phyloP scores from a whole-genome alignment of 2,888 invertebrate genomes.

The Philhelius pedissequus region DNA sequence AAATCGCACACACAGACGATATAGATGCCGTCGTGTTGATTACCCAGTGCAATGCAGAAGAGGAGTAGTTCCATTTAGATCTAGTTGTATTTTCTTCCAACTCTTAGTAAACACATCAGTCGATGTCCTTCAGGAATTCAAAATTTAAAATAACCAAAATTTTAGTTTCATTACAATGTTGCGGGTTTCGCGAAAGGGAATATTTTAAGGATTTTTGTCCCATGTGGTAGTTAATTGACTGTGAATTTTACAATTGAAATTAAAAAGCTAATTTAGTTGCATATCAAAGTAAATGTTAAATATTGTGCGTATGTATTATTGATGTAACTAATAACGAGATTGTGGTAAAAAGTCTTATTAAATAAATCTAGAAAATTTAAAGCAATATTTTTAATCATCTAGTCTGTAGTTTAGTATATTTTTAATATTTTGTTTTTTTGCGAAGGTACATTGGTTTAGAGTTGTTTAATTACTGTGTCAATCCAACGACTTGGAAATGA shows the following conservation, averaged over 20 bases:
- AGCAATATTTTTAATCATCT: background rate
- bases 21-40: slow-evolving; percentile 56
- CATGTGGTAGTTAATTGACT: background rate
- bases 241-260: background rate
- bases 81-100: slow-evolving; percentile 62
- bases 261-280: background rate
- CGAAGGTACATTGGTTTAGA: too few relatives aligned
- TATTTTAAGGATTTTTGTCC: slow-evolving; percentile 1
- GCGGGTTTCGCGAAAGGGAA: slow-evolving; percentile 36
- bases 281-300: slow-evolving; percentile 42
- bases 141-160: slow-evolving; percentile 8
- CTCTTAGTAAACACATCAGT: slow-evolving; percentile 54
- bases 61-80: slow-evolving; percentile 64
- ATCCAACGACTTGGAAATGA: too few relatives aligned
- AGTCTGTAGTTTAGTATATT: too few relatives aligned
- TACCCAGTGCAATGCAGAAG: slow-evolving; percentile 56
- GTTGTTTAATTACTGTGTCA: too few relatives aligned
- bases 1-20: slow-evolving; percentile 65
- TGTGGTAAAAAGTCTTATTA: background rate
- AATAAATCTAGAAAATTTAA: background rate
- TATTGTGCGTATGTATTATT: background rate
- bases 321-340: background rate
- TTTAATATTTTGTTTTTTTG: too few relatives aligned
- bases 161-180: slow-evolving; percentile 21
- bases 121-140: slow-evolving; percentile 52